Base-by-base conservation (phyloP, 2,113 vertebrate species). In the Sceloporus tristichus region DNA sequence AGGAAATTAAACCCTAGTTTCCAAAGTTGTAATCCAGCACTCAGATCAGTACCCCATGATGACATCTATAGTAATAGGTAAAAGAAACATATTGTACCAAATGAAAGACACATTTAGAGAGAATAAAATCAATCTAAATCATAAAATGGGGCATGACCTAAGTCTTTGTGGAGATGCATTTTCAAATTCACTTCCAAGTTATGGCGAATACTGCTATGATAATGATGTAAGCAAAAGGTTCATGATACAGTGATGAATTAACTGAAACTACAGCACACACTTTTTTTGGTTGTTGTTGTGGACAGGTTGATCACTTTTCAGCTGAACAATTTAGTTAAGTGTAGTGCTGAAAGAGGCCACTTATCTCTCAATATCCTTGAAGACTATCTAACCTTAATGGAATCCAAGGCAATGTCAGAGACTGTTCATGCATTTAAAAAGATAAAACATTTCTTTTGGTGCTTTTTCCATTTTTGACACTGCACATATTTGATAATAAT, bases 401-500 rank as follows among this genome's bases (percentile, higher is more conserved):
- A 86, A 95, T 88, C 90, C 73, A 92, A 89, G 91, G 84, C 82
- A 86, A 89, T 93, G 92, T 48, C 94, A 91, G 42, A 90, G 90
- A 91, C 92, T 90, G 92, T 91, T 95, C 93, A 92, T 88, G 88
- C 91, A 92, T 91, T 95, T 94, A 92, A 91, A 93, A 83, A 94
- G 92, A 91, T 95, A 90, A 96, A 96, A 95, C 96, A 96, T 93
- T 95, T 97, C 87, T 89, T 93, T 95, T 91, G 94, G 92, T 91
- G 89, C 94, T 95, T 94, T 95, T 95, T 95, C 93, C 66, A 82
- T 65, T 96, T 83, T 92, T 96, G 94, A 95, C 92, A 96, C 95
- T 96, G 96, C 91, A 96, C 88, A 93, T 96, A 93, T 95, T 96
- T 97, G 96, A 96, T 95, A 96, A 96, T 96, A 94, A 94, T 95